A percentile compares a stretch with the other conserved stretches of the same genome.
Conservation (phyloP, 2,113 vertebrate genomes). For the Myotis brandtii region DNA sequence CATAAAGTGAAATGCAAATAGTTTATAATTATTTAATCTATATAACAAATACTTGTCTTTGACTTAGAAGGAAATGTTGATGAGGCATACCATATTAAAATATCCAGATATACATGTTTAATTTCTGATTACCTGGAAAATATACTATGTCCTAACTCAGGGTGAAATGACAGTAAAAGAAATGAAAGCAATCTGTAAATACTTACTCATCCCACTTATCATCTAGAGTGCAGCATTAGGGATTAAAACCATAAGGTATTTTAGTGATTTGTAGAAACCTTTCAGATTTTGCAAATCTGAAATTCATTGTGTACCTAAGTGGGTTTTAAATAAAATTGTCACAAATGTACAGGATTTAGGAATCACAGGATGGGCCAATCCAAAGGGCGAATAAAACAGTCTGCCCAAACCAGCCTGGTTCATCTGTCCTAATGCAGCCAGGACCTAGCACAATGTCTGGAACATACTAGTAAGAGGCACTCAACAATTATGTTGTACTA, state of each 20-base stretch:
- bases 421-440: neutral
- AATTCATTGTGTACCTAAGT: neutral
- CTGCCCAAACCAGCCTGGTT: neutral
- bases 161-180: neutral
- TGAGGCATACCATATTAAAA: neutral
- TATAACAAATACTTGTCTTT: neutral
- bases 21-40: neutral
- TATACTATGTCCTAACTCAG: neutral
- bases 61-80: constrained; percentile 37
- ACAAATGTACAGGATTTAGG: neutral
- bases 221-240: neutral
- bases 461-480: neutral
- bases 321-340: constrained; percentile 14
- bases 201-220: neutral
- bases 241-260: neutral
- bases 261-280: neutral
- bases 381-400: neutral
- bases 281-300: neutral
- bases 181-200: neutral
- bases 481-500: neutral
- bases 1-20: constrained; percentile 29
- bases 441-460: neutral
- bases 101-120: neutral
- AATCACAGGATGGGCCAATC: neutral
- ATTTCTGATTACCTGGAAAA: constrained; percentile 42